Percentiles rank a stretch among this genome's conserved stretches.
Evolutionary conservation across 2,113 vertebrate species (phyloP).

Genomic region (Pimephales promelas): DNA sequence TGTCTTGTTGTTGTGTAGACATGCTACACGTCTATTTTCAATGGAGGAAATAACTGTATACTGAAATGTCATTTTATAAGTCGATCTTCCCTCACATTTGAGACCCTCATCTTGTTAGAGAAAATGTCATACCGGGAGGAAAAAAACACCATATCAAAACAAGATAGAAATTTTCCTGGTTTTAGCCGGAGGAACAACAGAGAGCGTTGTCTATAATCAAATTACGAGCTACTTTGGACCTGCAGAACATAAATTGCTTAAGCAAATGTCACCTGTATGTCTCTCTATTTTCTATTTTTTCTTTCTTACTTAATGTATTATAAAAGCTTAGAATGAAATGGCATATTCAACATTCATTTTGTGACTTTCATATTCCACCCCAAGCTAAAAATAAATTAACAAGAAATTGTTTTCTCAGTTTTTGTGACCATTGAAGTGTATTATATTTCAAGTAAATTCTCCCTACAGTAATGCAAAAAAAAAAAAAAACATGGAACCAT

Average conservation of each 20-base stretch:
- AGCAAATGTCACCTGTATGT: slow-evolving; percentile 35
- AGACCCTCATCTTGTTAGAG: slow-evolving; percentile 17
- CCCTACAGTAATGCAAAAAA: no score
- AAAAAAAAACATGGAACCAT: no score
- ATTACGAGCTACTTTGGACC: slow-evolving; percentile 2
- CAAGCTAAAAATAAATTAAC: not conserved
- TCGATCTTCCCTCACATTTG: not conserved
- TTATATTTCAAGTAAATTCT: not conserved
- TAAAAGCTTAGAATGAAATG: not conserved
- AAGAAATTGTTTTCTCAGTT: not conserved
- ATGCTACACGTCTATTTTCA: not conserved
- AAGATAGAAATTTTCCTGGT: slow-evolving; percentile 2
- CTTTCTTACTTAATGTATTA: not conserved
- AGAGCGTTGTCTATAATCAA: slow-evolving; percentile 18
- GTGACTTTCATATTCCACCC: not conserved
- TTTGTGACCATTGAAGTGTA: not conserved
- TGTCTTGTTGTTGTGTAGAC: not conserved
- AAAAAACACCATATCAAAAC: slow-evolving; percentile 14
- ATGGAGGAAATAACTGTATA: not conserved
- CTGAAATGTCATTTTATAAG: slow-evolving; percentile 15
- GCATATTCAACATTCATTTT: not conserved
- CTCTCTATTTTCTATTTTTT: slow-evolving; percentile 4
- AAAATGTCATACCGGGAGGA: slow-evolving; percentile 12
- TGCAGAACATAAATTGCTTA: slow-evolving; percentile 33
- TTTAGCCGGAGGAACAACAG: slow-evolving; percentile 15